A percentile compares a stretch with the other conserved stretches of the same genome.
Conservation (phyloP, 2,113 vertebrate species). For the Urocolius indicus region DNA sequence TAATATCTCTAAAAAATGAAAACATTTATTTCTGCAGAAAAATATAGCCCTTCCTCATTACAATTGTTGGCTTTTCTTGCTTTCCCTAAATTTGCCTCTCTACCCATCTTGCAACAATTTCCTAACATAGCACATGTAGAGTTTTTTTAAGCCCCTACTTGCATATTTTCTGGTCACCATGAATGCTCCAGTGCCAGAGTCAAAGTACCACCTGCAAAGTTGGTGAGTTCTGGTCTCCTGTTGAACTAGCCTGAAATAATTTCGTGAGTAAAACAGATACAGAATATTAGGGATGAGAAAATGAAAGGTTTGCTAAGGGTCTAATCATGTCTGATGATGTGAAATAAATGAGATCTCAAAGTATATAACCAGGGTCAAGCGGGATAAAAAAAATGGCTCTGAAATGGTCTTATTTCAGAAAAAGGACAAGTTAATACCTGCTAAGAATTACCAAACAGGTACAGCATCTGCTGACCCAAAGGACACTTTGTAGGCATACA, state of each 20-base stretch:
- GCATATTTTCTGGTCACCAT: not conserved
- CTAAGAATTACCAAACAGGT: not conserved
- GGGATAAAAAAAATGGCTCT: not conserved
- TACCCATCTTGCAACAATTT: not conserved
- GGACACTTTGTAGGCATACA: not conserved
- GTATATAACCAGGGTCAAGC: not conserved
- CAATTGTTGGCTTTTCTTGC: constrained; percentile 1
- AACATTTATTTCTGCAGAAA: not conserved
- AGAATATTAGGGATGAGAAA: not conserved
- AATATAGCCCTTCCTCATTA: not conserved
- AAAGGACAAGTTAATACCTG: not conserved
- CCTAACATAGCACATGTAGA: not conserved
- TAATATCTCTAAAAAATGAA: not conserved
- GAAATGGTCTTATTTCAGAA: not conserved
- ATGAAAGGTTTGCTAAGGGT: not conserved
- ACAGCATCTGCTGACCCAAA: not conserved
- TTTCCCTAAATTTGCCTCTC: not conserved
- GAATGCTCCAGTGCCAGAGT: not conserved
- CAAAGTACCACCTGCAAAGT: not conserved
- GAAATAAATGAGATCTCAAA: not conserved
- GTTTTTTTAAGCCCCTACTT: not conserved
- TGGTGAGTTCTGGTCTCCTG: not conserved
- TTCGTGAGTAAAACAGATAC: not conserved
- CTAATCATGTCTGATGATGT: not conserved
- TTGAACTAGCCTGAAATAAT: not conserved